Percentiles rank a stretch among this genome's conserved stretches.
These are phyloP conservation scores for Linnaemya tessellans DNA, from an alignment of 2,888 invertebrate species.

Conservation along the genomic window DNA sequence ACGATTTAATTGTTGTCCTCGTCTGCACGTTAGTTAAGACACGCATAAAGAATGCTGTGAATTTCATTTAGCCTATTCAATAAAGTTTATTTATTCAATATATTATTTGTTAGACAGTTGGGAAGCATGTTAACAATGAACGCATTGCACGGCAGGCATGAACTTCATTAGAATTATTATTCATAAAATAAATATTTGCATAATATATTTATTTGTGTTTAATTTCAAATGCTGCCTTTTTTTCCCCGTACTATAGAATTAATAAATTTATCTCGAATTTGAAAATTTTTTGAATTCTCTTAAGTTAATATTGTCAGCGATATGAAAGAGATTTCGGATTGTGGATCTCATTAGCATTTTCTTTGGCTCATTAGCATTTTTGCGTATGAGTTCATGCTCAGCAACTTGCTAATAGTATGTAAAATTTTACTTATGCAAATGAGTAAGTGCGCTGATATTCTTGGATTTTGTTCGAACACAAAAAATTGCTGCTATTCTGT, in stretches of 20 bases:
- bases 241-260: slow-evolving; percentile 2
- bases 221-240: not conserved
- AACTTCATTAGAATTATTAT: slow-evolving; percentile 43
- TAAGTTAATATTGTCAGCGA: not conserved
- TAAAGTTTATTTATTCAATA: slow-evolving; percentile 28
- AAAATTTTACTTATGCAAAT: not conserved
- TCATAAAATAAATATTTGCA: slow-evolving; percentile 52
- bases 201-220: slow-evolving; percentile 38
- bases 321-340: not conserved
- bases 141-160: not conserved
- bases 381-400: not conserved
- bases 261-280: slow-evolving; percentile 25
- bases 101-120: not conserved
- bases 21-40: not conserved
- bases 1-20: not conserved
- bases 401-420: not conserved
- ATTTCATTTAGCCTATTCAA: not conserved
- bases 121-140: not conserved
- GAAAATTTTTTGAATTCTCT: not conserved
- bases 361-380: slow-evolving; percentile 42
- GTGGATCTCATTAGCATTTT: slow-evolving; percentile 1
- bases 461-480: not conserved
- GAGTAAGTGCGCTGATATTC: not conserved
- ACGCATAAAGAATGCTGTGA: not conserved
- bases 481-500: not conserved